phyloP scores from a whole-genome alignment of 2,113 vertebrate genomes.

The Ariopsis seemanni region DNA sequence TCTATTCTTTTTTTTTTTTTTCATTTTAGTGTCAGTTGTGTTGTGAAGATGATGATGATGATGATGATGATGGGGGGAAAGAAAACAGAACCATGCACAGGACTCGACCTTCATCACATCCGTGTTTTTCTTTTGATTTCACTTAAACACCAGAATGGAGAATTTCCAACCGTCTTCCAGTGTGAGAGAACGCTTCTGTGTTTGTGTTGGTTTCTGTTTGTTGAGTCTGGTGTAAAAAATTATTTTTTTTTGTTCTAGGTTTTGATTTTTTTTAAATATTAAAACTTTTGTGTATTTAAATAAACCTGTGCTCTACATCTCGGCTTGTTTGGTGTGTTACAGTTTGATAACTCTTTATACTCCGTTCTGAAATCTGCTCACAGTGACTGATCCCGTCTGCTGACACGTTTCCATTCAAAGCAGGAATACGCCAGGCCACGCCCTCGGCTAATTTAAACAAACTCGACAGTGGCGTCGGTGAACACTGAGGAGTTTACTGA shows the following conservation, averaged over 20 bases:
- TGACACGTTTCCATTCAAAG: neutral
- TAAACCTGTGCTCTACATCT: conserved; percentile 52
- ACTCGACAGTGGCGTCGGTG: neutral
- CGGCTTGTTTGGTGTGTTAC: neutral
- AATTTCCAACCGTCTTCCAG: conserved; percentile 51
- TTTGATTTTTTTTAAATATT: neutral
- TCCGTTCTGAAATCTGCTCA: neutral
- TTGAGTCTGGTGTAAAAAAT: conserved; percentile 27
- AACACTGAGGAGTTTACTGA: neutral
- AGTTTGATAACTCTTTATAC: neutral
- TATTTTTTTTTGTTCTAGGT: conserved; percentile 28
- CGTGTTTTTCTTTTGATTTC: conserved; percentile 3
- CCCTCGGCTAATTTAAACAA: neutral
- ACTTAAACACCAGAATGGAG: conserved; percentile 17
- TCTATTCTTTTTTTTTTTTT: conserved; percentile 34
- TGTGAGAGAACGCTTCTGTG: conserved; percentile 13
- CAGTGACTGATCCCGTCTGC: neutral
- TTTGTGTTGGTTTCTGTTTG: conserved; percentile 23
- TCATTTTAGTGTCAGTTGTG: conserved; percentile 6
- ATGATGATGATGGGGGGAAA: too few species aligned
- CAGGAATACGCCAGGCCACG: neutral
- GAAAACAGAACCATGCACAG: neutral
- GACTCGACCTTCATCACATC: neutral
- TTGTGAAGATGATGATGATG: neutral
- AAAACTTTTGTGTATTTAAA: conserved; percentile 54